Evolutionary conservation across 2,888 invertebrate genomes (phyloP).

Genomic region (Embidobia sp.): DNA sequence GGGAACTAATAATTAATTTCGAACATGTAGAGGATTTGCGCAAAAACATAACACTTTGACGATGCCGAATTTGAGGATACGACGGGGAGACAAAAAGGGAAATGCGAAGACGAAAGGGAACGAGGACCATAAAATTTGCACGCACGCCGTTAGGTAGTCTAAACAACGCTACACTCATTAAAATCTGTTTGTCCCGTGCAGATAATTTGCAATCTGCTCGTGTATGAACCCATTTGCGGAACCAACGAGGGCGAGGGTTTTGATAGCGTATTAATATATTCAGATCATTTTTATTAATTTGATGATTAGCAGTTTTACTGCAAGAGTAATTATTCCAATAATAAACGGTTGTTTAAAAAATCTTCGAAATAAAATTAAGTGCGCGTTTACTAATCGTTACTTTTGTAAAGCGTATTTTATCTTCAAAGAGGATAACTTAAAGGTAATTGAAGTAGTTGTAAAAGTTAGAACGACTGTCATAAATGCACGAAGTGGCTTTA

Average conservation of each 20-base stretch:
- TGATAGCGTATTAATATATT: slow-evolving; percentile 30
- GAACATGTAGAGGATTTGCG: slow-evolving; percentile 4
- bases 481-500: slow-evolving; percentile 6
- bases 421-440: slow-evolving; percentile 5
- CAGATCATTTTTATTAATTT: slow-evolving; percentile 2
- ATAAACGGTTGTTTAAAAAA: too few species aligned
- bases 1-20: not conserved
- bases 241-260: not conserved
- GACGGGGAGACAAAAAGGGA: slow-evolving; percentile 65
- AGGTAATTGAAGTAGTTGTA: not conserved
- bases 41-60: slow-evolving; percentile 36
- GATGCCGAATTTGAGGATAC: slow-evolving; percentile 60
- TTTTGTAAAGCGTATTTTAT: not conserved
- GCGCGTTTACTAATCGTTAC: not conserved
- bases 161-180: slow-evolving; percentile 80
- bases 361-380: too few species aligned
- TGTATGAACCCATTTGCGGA: slow-evolving; percentile 23
- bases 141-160: slow-evolving; percentile 61
- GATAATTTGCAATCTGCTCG: slow-evolving; percentile 65
- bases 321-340: not conserved
- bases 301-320: slow-evolving; percentile 4
- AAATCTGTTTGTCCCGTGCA: slow-evolving; percentile 83
- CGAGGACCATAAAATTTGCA: slow-evolving; percentile 61
- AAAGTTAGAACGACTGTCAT: slow-evolving; percentile 9
- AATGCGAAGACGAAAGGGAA: slow-evolving; percentile 72